Base-by-base conservation (phyloP, 2,797 vertebrate genomes). In the Clarias laeviceps region DNA sequence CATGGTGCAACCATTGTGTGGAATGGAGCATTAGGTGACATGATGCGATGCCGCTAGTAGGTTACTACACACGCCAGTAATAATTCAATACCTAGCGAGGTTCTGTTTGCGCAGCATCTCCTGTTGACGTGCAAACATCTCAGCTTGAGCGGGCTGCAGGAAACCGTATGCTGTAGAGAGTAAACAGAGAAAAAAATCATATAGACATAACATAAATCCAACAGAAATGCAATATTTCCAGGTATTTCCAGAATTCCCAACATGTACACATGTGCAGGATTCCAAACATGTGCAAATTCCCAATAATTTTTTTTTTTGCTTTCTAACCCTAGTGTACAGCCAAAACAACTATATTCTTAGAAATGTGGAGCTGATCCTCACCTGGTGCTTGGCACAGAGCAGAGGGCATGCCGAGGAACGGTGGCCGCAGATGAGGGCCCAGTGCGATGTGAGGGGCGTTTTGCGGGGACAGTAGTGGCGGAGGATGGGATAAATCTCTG, bases 101-200 rank as follows among this genome's bases (percentile, higher is more conserved):
- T 97, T 99, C 91, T 99, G 98, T 88, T 99, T 99, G 88, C 98
- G 95, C 24, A 99, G 93, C 94, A 99, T 96, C 92, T 99, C 98
- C 87, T 99, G 98, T 89, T 99, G 98, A 54, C 98, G 96, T 1
- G 96, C 97, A 15, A 99, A 96, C 89, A 99, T 96, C 93, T 99
- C 98, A 0, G 98, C 97, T 90, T 98, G 98, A 83, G 97, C 96
- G 0, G 97, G 96, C 89, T 98, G 97, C 0, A 99, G 95, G 92
- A 99, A 99, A 79, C 97, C 94, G 0, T 98, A 99, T 77, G 97
- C 98, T 99, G 91, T 59, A 84, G 85, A 82, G 84, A 82, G 83
- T 54, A 56, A 79, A 54, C 29, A 85, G n/a, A 84, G 17, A 85
- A 65, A 29, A 18, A 64, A 0, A 56, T 72, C 9, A 88, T 14